These are phyloP conservation scores for Lathamus discolor DNA, from an alignment of 2,113 vertebrate species.

Conservation along the genomic window DNA sequence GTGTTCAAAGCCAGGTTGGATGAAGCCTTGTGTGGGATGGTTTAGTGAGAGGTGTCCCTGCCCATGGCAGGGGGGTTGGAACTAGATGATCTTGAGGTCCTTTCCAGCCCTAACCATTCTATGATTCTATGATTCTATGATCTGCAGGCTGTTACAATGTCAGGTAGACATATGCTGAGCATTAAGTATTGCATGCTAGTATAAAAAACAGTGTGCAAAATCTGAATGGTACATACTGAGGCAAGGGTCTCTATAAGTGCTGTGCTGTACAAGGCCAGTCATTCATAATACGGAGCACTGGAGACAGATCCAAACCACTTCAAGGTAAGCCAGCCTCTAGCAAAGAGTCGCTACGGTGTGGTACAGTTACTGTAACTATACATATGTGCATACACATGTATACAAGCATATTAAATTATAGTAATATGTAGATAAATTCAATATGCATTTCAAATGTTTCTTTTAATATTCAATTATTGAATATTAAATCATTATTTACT, in stretches of 20 bases:
- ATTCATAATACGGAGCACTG: accelerated
- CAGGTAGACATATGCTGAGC: not conserved
- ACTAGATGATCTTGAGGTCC: too few relatives aligned
- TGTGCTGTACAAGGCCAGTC: not conserved
- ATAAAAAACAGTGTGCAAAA: not conserved
- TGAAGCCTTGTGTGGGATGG: too few relatives aligned
- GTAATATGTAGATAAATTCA: accelerated
- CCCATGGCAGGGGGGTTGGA: too few relatives aligned
- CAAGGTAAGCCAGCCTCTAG: not conserved
- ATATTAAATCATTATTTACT: not conserved
- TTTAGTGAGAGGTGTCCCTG: too few relatives aligned
- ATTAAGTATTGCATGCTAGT: too few relatives aligned
- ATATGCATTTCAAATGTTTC: not conserved
- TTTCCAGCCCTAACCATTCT: too few relatives aligned
- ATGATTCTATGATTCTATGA: too few relatives aligned
- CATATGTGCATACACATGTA: too few relatives aligned
- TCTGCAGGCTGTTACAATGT: not conserved
- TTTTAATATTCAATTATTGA: not conserved
- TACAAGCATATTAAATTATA: not conserved
- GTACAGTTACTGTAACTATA: not conserved
- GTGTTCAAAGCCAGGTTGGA: too few relatives aligned
- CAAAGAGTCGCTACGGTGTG: not conserved
- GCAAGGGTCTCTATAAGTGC: not conserved
- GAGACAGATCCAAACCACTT: not conserved
- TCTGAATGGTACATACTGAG: accelerated